These are phyloP conservation scores for Xenopus petersii DNA, from an alignment of 2,797 vertebrate species.

Conservation along the genomic window DNA sequence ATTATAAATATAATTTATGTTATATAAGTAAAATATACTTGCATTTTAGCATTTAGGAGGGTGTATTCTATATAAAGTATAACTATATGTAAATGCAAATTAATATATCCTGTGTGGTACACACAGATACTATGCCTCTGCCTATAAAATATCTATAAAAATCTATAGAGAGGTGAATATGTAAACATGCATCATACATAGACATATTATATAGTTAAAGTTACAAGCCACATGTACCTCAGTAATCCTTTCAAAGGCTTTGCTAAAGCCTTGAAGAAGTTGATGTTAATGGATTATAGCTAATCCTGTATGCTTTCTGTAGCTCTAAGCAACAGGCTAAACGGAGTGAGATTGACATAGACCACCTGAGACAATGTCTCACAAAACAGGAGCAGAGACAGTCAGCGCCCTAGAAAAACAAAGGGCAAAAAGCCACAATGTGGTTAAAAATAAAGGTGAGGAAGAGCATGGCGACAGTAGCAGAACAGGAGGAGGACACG, in stretches of 20 bases:
- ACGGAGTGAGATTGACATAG: not conserved
- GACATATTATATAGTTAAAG: conserved; percentile 3
- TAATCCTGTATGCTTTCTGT: conserved; percentile 35
- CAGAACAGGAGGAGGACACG: conserved; percentile 2
- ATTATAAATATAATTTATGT: too few species aligned
- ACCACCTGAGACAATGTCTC: conserved; percentile 28
- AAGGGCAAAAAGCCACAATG: conserved; percentile 20
- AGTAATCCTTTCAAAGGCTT: conserved; percentile 42
- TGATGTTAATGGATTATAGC: conserved; percentile 41
- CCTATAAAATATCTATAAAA: too few species aligned
- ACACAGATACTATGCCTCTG: too few species aligned
- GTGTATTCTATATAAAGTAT: too few species aligned
- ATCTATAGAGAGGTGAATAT: too few species aligned
- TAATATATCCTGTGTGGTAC: too few species aligned
- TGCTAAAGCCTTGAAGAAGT: conserved; percentile 40
- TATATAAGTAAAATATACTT: too few species aligned
- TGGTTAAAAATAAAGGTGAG: conserved; percentile 15
- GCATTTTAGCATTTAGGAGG: too few species aligned
- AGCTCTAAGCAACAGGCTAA: conserved; percentile 14
- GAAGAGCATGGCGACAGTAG: conserved; percentile 8
- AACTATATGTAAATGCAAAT: too few species aligned
- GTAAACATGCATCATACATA: too few species aligned
- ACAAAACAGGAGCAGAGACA: conserved; percentile 19
- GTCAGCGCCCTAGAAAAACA: conserved; percentile 31
- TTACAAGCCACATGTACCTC: conserved; percentile 27